phyloP scores from a whole-genome alignment of 2,797 vertebrate genomes.

The Ciconia nigra region DNA sequence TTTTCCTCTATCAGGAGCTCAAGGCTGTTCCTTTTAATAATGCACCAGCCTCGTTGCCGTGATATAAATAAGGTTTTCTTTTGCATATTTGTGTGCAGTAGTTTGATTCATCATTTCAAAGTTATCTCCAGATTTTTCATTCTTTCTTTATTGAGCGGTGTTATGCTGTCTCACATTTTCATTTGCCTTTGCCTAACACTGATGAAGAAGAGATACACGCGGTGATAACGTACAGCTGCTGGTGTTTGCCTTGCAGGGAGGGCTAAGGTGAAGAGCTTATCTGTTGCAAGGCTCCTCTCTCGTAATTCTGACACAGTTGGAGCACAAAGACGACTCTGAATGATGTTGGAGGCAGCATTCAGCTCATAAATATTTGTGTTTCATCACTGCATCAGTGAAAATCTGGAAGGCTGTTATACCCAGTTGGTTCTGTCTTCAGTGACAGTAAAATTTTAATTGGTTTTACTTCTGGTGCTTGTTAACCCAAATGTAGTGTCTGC shows the following conservation, averaged over 20 bases:
- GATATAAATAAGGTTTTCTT: neutral
- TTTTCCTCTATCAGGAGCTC: neutral
- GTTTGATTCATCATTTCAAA: neutral
- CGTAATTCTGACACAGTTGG: neutral
- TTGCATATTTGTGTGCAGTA: neutral
- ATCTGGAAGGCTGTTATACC: slow-evolving; percentile 38
- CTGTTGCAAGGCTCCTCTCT: neutral
- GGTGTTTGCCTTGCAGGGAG: neutral
- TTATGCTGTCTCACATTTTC: neutral
- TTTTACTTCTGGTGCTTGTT: slow-evolving; percentile 64
- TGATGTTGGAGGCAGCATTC: neutral
- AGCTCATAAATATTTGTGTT: slow-evolving; percentile 70
- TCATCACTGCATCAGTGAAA: slow-evolving; percentile 46
- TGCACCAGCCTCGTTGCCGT: neutral
- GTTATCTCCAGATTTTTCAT: neutral
- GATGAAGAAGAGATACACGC: neutral
- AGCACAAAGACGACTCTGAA: slow-evolving; percentile 13
- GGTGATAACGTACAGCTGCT: neutral
- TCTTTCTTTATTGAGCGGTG: neutral
- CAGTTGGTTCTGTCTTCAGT: slow-evolving; percentile 48
- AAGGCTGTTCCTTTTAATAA: neutral
- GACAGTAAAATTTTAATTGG: slow-evolving; percentile 69
- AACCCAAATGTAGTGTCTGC: slow-evolving; percentile 48
- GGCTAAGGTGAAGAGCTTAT: neutral
- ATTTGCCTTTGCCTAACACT: neutral